phyloP scores from a whole-genome alignment of 2,797 vertebrate species.

The Chiroxiphia lanceolata region DNA sequence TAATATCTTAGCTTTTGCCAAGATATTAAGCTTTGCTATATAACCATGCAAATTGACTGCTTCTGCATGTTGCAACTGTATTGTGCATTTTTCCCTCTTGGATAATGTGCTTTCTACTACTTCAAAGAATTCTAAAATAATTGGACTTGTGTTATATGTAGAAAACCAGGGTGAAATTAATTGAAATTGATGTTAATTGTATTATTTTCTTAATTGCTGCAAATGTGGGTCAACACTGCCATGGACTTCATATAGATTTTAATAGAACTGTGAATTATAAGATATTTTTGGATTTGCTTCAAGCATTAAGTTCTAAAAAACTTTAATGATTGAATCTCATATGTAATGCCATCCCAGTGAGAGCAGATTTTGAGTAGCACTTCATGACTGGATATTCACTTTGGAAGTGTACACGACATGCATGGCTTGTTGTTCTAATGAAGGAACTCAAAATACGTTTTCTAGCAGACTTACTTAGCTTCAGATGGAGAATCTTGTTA shows the following conservation, averaged over 20 bases:
- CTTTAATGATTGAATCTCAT: background rate
- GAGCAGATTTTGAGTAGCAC: background rate
- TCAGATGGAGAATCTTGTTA: background rate
- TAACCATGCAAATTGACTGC: background rate
- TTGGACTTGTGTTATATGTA: slow-evolving; percentile 11
- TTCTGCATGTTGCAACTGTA: background rate
- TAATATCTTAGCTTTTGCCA: slow-evolving; percentile 2
- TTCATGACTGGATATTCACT: background rate
- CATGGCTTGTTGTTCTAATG: background rate
- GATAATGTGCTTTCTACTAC: slow-evolving; percentile 11
- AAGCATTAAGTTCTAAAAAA: slow-evolving; percentile 10
- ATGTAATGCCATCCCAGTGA: background rate
- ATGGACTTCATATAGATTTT: slow-evolving; percentile 28
- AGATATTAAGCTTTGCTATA: slow-evolving; percentile 5
- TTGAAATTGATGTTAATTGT: slow-evolving; percentile 56
- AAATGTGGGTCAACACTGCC: slow-evolving; percentile 50
- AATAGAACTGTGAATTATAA: slow-evolving; percentile 48
- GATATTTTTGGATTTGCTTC: slow-evolving; percentile 49
- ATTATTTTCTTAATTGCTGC: slow-evolving; percentile 57
- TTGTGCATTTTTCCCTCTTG: slow-evolving; percentile 3
- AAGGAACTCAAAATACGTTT: background rate
- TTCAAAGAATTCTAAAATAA: slow-evolving; percentile 62
- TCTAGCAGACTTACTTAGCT: background rate
- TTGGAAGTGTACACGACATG: background rate
- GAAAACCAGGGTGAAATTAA: slow-evolving; percentile 49